Evolutionary conservation across 2,888 invertebrate species (phyloP).

Genomic region (Eustalomyia histrio): DNA sequence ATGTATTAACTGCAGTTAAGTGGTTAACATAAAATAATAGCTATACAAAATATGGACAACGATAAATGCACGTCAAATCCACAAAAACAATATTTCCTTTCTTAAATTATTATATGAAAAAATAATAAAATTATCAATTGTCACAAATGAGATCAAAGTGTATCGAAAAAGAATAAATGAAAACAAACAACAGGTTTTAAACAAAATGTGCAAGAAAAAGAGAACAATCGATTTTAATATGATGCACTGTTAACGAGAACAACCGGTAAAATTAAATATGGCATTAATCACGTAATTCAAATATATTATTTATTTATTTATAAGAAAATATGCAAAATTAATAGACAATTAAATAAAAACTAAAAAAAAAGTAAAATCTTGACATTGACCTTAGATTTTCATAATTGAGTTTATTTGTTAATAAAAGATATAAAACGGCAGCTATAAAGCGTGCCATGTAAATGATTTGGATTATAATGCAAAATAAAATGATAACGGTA

Average conservation of each 20-base stretch:
- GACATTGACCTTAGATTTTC: background rate
- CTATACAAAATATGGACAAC: no score
- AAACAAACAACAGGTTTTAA: no score
- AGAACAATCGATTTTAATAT: background rate
- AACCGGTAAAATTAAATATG: background rate
- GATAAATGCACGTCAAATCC: no score
- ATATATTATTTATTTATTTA: background rate
- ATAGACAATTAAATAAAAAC: background rate
- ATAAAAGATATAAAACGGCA: no score
- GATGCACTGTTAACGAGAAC: background rate
- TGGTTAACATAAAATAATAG: no score
- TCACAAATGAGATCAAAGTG: slow-evolving; percentile 75
- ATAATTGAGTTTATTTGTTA: background rate
- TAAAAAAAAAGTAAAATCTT: background rate
- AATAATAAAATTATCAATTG: slow-evolving; percentile 73
- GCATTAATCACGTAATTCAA: background rate
- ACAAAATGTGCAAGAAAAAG: slow-evolving; percentile 1
- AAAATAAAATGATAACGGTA: slow-evolving; percentile 5
- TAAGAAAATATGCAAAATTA: no score
- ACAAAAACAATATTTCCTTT: no score
- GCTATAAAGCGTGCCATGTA: background rate
- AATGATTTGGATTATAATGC: background rate
- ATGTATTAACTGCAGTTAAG: no score
- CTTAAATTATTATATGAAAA: slow-evolving; percentile 67
- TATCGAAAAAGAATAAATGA: slow-evolving; percentile 70